Evolutionary conservation across 2,113 vertebrate genomes (phyloP), one percentile per base, ranked within the genome.

Genomic region (Oceanodroma tethys): DNA sequence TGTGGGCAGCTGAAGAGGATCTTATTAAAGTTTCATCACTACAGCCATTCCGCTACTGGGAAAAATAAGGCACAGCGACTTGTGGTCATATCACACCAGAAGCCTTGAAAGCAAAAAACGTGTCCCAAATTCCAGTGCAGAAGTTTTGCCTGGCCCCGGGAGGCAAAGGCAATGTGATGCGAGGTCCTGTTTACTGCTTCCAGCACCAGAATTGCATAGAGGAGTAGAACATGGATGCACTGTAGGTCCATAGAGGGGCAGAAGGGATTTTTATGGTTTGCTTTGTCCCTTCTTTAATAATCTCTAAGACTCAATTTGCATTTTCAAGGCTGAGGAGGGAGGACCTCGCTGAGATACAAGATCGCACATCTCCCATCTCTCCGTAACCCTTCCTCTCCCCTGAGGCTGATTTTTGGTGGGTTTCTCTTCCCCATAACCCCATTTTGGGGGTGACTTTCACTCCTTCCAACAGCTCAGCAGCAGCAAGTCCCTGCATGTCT

Each of bases 221-320:
- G 55, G 7, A 34, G 7, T 16, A 0, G 1, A 47, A 52, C 8
- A 1, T 1, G 11, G 66, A 52, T 4, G 29, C 1, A 0, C 9
- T 10, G 10, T 18, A 47, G 34, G 34, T 52, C 48, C 19, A 4
- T 4, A 20, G 62, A 62, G 34, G 22, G 12, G 18, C 1, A 50
- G n/a, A 78, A 74, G 10, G 32, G 34, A 48, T 0, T 47, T 90
- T 78, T 52, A 16, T 26, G 11, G 2, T 48, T 38, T 43, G 11
- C 1, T 70, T 74, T 40, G 7, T 27, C 19, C 38, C 34, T 19
- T 53, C 25, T 27, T 27, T 13, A 45, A 82, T 29, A 2, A 20
- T 23, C 13, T 62, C 34, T n/a, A 34, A 43, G 67, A 4, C 15
- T 70, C 6, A 5, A 1, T 65, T 50, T 47, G 19, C 1, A 1